These are phyloP conservation scores for Gasteruption jaculator DNA, from an alignment of 2,888 invertebrate genomes.

Conservation along the genomic window DNA sequence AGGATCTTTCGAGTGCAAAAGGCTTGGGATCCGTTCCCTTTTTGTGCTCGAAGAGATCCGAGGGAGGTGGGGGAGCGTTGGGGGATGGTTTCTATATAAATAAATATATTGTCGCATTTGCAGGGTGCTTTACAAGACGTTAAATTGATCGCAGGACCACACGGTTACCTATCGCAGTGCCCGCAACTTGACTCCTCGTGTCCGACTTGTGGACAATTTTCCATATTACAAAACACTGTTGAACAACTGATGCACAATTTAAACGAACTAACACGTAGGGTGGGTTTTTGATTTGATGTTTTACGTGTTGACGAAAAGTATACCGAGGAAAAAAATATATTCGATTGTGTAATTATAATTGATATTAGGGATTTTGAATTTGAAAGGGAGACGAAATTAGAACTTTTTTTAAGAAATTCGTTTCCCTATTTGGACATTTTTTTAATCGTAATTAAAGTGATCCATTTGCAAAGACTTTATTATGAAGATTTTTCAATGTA, in stretches of 20 bases:
- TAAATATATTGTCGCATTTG: too few species aligned
- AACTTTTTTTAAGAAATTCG: neutral
- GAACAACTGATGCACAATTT: slow-evolving; percentile 76
- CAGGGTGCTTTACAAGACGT: slow-evolving; percentile 88
- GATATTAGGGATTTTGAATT: neutral
- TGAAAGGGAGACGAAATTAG: neutral
- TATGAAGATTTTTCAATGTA: too few species aligned
- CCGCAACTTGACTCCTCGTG: slow-evolving; percentile 82
- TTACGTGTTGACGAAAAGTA: too few species aligned
- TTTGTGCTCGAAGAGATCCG: too few species aligned
- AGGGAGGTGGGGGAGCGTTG: too few species aligned
- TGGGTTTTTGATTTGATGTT: too few species aligned
- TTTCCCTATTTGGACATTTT: slow-evolving; percentile 1
- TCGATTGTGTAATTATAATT: too few species aligned
- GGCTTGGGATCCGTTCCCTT: too few species aligned
- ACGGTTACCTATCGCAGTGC: slow-evolving; percentile 83
- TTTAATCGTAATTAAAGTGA: too few species aligned
- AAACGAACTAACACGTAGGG: slow-evolving; percentile 79
- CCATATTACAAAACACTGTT: slow-evolving; percentile 76
- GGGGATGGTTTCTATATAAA: too few species aligned
- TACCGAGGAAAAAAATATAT: neutral
- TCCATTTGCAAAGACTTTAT: too few species aligned
- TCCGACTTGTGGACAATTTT: slow-evolving; percentile 87
- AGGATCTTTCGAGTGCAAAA: too few species aligned
- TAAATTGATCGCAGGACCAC: slow-evolving; percentile 77